A percentile compares a stretch with the other conserved stretches of the same genome.
Evolutionary conservation across 2,888 invertebrate genomes (phyloP).

Genomic region (Eulithis prunata): DNA sequence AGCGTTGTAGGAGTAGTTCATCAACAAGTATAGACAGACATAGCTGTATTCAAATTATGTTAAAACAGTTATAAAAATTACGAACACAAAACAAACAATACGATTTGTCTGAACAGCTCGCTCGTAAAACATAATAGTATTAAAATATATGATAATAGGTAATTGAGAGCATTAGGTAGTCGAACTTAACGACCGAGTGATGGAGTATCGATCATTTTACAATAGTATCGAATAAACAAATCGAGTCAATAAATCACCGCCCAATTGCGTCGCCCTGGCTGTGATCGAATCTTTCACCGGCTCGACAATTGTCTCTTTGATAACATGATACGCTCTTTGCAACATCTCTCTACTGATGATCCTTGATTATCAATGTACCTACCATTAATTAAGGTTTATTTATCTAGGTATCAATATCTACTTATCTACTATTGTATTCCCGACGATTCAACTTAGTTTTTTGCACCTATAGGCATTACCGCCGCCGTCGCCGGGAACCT

Average conservation of each 20-base stretch:
- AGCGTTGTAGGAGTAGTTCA: background rate
- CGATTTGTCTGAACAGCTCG: conserved; percentile 26
- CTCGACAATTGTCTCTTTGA: conserved; percentile 36
- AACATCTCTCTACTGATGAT: no score
- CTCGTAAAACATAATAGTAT: conserved; percentile 48
- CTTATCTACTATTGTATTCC: no score
- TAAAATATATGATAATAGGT: conserved; percentile 51
- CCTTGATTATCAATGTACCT: no score
- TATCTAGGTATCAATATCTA: no score
- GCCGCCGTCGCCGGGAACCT: no score
- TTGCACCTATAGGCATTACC: no score
- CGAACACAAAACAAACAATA: conserved; percentile 35
- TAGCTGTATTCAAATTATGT: conserved; percentile 18
- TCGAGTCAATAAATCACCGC: conserved; percentile 49
- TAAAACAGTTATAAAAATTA: conserved; percentile 23
- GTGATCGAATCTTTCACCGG: conserved; percentile 47
- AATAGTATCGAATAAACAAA: conserved; percentile 43
- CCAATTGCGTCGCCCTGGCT: conserved; percentile 44
- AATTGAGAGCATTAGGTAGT: conserved; percentile 42
- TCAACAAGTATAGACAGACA: no score
- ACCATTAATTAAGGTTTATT: no score
- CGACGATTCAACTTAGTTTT: no score
- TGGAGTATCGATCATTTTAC: conserved; percentile 51
- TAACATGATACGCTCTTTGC: conserved; percentile 9
- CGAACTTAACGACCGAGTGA: conserved; percentile 37